Conservation (phyloP, 2,888 invertebrate genomes). For the Caenorhabditis zanzibari region DNA sequence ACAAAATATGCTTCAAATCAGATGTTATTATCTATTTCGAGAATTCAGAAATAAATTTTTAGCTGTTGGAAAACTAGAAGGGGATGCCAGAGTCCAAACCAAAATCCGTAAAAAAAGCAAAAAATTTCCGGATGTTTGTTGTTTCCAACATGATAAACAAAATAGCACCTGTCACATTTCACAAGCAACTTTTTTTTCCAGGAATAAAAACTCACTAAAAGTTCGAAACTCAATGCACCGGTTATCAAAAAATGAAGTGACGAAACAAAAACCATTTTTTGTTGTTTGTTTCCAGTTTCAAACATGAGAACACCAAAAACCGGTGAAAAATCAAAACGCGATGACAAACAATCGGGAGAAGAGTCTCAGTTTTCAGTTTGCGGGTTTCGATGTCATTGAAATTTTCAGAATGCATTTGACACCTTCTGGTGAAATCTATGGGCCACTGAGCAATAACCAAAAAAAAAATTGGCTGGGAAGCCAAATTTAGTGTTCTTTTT, state of each 20-base stretch:
- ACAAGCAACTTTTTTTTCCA: too few relatives aligned
- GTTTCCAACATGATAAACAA: neutral
- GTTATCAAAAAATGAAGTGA: neutral
- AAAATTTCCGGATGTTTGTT: neutral
- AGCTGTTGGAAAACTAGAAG: too few relatives aligned
- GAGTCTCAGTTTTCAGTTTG: slow-evolving; percentile 5
- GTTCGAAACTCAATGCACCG: neutral
- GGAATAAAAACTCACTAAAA: neutral
- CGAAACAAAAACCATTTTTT: neutral
- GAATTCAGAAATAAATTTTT: too few relatives aligned
- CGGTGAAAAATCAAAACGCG: neutral
- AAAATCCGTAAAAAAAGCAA: neutral
- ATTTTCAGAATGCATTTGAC: neutral
- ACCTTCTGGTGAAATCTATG: neutral
- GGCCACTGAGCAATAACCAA: neutral
- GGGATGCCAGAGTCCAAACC: neutral
- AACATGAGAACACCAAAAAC: slow-evolving; percentile 22
- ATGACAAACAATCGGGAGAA: neutral
- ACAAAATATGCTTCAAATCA: too few relatives aligned
- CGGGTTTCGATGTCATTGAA: neutral
- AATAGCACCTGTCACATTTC: slow-evolving; percentile 7
- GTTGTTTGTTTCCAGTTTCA: neutral
- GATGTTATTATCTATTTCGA: too few relatives aligned
- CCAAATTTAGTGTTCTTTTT: slow-evolving; percentile 6
- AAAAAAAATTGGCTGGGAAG: neutral